Conservation (phyloP, 2,113 vertebrate species). For the Cyprinus carpio region DNA sequence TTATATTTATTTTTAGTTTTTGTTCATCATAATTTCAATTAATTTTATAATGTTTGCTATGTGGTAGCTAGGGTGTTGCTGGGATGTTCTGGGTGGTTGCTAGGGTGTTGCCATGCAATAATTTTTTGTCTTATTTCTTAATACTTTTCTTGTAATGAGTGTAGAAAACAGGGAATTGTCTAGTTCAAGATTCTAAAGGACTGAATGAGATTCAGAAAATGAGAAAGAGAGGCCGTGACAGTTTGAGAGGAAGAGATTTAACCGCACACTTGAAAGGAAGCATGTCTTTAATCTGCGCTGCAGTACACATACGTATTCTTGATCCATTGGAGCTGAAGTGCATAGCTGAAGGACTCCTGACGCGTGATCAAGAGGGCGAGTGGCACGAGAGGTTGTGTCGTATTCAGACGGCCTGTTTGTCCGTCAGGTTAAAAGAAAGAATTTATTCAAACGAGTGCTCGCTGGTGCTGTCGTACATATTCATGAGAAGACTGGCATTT, state of each 20-base stretch:
- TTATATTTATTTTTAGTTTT: no score
- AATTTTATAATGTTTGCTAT: no score
- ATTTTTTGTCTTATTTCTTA: not conserved
- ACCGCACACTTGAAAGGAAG: not conserved
- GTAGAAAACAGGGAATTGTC: not conserved
- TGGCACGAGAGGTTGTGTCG: conserved; percentile 17
- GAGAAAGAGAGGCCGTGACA: not conserved
- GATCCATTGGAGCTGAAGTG: not conserved
- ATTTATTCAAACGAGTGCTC: conserved; percentile 58
- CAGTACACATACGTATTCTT: not conserved
- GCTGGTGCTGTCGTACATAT: conserved; percentile 53
- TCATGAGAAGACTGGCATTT: conserved; percentile 51
- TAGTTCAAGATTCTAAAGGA: not conserved
- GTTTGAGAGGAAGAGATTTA: not conserved
- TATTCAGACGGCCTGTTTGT: conserved; percentile 40
- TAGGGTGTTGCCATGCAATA: not conserved
- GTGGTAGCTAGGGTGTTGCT: not conserved
- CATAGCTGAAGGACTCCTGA: conserved; percentile 4
- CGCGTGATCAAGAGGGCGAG: conserved; percentile 28
- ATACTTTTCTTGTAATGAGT: not conserved
- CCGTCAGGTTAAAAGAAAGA: conserved; percentile 47
- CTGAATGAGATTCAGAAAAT: not conserved
- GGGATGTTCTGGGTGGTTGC: not conserved
- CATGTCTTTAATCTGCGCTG: not conserved
- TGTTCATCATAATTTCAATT: no score